Evolutionary conservation across 2,888 invertebrate species (phyloP), one percentile per base, ranked within the genome.

Genomic region (Noctua fimbriata): DNA sequence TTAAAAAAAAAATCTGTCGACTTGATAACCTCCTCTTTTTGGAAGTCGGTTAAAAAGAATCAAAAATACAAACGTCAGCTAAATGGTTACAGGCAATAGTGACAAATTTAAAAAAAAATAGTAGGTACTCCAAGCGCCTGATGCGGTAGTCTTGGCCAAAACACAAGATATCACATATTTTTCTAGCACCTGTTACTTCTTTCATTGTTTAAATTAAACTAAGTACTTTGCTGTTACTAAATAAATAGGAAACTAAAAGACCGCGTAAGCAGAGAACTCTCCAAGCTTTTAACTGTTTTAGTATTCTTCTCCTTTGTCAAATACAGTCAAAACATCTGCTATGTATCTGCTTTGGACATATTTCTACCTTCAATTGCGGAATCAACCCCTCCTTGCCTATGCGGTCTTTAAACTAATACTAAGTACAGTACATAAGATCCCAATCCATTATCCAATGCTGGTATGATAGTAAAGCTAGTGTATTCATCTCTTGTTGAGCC

Each of bases 401-500:
- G 58, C 65, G 66, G 52, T 63, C 41, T 66, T 14, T 72, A 60
- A 36, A 69, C 76, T 79, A 74, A 84, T 69, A 74, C 58, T 88
- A 79, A 82, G 65, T 75, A 78, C 41, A 55, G 55, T 73, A 81
- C 41, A 16, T 60, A 85, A 70, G 58, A 73, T 84, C 86, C 86
- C 76, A 79, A 79, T 74, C 77, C 79, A 67, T 65, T 81, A 75
- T 75, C n/a, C 41, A 69, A 76, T 32, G 55, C 49, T 75, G 66
- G 71, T 73, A 5, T 49, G 28, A 55, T 67, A 69, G n/a, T 79
- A 72, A 78, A 52, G 44, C 16, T 41, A 24, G 9, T 16, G 2
- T 18, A 44, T 94, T 86, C 93, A 98, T 97, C 98, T 97, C 93
- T 98, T 98, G 91, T 98, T 98, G 12, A 98, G 97, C 90, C 98